phyloP scores from a whole-genome alignment of 2,888 invertebrate species.

The Chouioia cunea region DNA sequence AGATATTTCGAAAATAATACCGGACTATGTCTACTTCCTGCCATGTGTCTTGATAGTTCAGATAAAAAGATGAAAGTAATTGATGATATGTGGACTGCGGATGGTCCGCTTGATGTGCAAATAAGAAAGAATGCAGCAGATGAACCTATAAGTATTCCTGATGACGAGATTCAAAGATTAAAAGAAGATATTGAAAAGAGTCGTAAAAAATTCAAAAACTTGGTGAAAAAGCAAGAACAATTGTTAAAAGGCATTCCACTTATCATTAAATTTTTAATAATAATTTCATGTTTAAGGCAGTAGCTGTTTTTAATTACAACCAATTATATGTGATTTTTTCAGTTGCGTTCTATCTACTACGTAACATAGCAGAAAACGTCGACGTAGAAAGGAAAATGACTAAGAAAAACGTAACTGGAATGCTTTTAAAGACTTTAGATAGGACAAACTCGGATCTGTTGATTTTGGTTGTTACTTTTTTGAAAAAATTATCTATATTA shows the following conservation, averaged over 20 bases:
- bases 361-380: conserved; percentile 96
- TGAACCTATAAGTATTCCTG: conserved; percentile 53
- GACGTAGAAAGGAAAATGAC: conserved; percentile 98
- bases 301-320: neutral
- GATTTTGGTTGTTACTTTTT: conserved; percentile 90
- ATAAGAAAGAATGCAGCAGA: conserved; percentile 60
- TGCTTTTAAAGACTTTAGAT: conserved; percentile 89
- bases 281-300: neutral
- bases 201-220: conserved; percentile 80
- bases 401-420: conserved; percentile 89
- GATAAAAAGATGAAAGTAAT: conserved; percentile 62
- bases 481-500: conserved; percentile 95
- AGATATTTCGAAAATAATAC: conserved; percentile 67
- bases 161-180: conserved; percentile 66
- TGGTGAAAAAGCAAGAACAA: conserved; percentile 94
- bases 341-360: conserved; percentile 91
- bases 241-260: conserved; percentile 76
- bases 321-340: conserved; percentile 50
- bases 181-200: conserved; percentile 84
- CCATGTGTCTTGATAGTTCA: conserved; percentile 55
- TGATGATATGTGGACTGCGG: conserved; percentile 64
- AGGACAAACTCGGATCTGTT: conserved; percentile 91
- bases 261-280: conserved; percentile 26
- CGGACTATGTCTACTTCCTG: conserved; percentile 61
- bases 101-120: conserved; percentile 63